Evolutionary conservation across 2,888 invertebrate species (phyloP).

Genomic region (Polyommatus iphigenia): DNA sequence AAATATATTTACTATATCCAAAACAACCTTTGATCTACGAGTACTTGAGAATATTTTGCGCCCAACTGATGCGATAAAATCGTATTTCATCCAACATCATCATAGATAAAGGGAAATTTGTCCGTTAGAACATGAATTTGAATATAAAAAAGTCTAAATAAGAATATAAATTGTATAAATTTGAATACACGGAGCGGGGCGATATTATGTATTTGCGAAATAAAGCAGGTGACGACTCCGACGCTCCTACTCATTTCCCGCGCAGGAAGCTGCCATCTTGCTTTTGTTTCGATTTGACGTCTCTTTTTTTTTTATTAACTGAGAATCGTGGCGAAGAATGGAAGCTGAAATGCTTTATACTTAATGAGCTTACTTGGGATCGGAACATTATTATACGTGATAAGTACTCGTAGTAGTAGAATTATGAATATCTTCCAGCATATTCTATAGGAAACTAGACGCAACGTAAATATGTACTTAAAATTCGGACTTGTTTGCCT

Average conservation of each 20-base stretch:
- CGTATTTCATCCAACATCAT: neutral
- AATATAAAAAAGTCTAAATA: slow-evolving; percentile 19
- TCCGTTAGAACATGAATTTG: slow-evolving; percentile 12
- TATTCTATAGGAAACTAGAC: too few species aligned
- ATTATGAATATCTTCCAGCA: neutral
- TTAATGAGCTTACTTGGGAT: neutral
- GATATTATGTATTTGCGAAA: slow-evolving; percentile 1
- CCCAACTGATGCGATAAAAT: neutral
- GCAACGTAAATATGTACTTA: neutral
- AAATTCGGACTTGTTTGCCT: neutral
- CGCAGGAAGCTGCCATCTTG: slow-evolving; percentile 36
- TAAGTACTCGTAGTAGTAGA: neutral
- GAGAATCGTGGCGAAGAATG: neutral
- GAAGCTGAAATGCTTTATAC: slow-evolving; percentile 15
- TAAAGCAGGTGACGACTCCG: slow-evolving; percentile 26
- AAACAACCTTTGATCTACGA: neutral
- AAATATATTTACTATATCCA: neutral
- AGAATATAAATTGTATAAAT: slow-evolving; percentile 21
- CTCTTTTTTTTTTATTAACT: slow-evolving; percentile 25
- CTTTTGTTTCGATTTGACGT: slow-evolving; percentile 22
- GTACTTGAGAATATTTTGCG: neutral
- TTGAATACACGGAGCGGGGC: neutral
- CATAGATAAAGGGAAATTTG: slow-evolving; percentile 17
- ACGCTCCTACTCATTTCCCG: slow-evolving; percentile 39
- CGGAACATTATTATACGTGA: neutral